phyloP scores from a whole-genome alignment of 2,113 vertebrate species.

The Sinocyclocheilus anshuiensis region DNA sequence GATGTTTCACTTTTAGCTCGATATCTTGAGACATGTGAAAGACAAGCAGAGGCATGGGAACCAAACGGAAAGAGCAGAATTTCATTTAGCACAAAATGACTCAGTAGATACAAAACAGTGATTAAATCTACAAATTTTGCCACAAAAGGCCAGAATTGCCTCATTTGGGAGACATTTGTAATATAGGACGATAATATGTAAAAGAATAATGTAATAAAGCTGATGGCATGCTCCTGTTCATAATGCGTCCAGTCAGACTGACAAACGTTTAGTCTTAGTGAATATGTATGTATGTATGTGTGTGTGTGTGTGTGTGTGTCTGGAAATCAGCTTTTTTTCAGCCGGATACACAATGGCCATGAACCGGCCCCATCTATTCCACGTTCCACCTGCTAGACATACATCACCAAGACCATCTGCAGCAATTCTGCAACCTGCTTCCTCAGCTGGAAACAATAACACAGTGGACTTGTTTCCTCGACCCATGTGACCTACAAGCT shows the following conservation, averaged over 20 bases:
- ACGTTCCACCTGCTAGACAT: constrained; percentile 37
- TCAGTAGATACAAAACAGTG: not conserved
- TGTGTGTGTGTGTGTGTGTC: no score
- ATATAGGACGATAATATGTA: not conserved
- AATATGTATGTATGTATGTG: not conserved
- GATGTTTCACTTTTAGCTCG: constrained; percentile 46
- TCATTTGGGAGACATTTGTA: not conserved
- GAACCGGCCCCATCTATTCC: constrained; percentile 8
- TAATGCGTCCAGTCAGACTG: constrained; percentile 3
- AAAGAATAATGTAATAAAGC: not conserved
- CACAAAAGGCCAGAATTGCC: not conserved
- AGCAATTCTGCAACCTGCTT: constrained; percentile 30
- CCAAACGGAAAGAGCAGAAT: not conserved
- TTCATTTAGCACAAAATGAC: constrained; percentile 11
- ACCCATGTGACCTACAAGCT: constrained; percentile 4
- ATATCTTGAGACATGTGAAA: constrained; percentile 44
- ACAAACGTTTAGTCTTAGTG: not conserved
- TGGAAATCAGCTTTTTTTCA: not conserved
- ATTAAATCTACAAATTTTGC: not conserved
- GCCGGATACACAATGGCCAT: constrained; percentile 32
- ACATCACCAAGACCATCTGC: constrained; percentile 26
- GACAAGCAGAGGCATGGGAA: constrained; percentile 25
- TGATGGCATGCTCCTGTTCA: not conserved
- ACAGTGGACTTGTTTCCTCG: constrained; percentile 27
- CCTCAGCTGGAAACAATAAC: not conserved